phyloP scores from a whole-genome alignment of 1,140 invertebrate genomes.

The Macrosteles quadrilineatus region DNA sequence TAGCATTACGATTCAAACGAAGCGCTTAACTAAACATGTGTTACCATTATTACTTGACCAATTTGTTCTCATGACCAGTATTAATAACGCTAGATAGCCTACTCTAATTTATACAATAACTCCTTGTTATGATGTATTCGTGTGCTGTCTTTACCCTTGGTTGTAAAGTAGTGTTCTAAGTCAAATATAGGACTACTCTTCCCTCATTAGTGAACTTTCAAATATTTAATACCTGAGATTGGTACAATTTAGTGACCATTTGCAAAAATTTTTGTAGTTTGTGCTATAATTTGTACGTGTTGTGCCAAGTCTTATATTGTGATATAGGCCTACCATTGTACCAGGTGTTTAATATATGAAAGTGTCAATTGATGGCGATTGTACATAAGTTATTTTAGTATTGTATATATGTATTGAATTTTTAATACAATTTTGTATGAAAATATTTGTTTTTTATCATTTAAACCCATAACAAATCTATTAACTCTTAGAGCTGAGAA shows the following conservation, averaged over 20 bases:
- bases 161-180: too few species aligned
- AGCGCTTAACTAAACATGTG: constrained; percentile 8
- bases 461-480: too few species aligned
- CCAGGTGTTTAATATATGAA: constrained; percentile 5
- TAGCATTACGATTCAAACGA: not conserved
- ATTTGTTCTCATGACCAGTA: constrained; percentile 5
- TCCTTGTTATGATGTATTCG: too few species aligned
- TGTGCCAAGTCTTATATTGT: constrained; percentile 15
- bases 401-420: constrained; percentile 15
- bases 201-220: not conserved
- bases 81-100: not conserved
- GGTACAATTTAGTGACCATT: not conserved
- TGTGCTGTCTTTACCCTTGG: too few species aligned
- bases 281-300: not conserved
- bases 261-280: not conserved
- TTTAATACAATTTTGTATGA: constrained; percentile 22
- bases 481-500: too few species aligned
- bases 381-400: constrained; percentile 18
- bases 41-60: constrained; percentile 4
- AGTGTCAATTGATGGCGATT: not conserved
- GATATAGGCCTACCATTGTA: not conserved
- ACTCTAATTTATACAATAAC: too few species aligned
- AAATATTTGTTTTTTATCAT: not conserved
- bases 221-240: not conserved
- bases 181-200: too few species aligned